Evolutionary conservation across 2,797 vertebrate genomes (phyloP).

Genomic region (Eulemur albifrons): DNA sequence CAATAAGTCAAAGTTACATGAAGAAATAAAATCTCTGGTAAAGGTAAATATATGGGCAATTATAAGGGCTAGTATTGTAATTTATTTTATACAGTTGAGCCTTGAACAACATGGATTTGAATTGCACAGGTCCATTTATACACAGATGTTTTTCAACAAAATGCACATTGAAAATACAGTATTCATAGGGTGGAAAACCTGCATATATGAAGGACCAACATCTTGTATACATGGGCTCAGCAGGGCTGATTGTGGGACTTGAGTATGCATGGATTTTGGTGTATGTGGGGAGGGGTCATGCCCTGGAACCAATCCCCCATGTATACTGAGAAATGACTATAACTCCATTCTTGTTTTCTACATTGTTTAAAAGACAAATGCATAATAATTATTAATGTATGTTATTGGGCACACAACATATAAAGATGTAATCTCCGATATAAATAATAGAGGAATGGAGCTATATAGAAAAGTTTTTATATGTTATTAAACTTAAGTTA

Average conservation of each 20-base stretch:
- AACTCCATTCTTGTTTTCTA: neutral
- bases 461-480: neutral
- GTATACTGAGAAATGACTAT: neutral
- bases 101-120: neutral
- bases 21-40: neutral
- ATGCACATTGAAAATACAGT: neutral
- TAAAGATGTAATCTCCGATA: neutral
- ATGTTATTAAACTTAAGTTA: neutral
- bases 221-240: neutral
- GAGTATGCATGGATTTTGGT: neutral
- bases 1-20: neutral
- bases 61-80: neutral
- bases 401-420: neutral
- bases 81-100: neutral
- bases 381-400: neutral
- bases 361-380: neutral
- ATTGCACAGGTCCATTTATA: neutral
- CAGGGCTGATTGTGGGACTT: neutral
- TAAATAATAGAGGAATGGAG: neutral
- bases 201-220: neutral
- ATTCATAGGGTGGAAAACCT: neutral
- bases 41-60: neutral
- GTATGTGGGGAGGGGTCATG: neutral
- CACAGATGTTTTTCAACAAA: neutral
- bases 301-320: neutral